These are phyloP conservation scores for Drosophila burlai DNA, from an alignment of 1,140 invertebrate species.

Conservation along the genomic window DNA sequence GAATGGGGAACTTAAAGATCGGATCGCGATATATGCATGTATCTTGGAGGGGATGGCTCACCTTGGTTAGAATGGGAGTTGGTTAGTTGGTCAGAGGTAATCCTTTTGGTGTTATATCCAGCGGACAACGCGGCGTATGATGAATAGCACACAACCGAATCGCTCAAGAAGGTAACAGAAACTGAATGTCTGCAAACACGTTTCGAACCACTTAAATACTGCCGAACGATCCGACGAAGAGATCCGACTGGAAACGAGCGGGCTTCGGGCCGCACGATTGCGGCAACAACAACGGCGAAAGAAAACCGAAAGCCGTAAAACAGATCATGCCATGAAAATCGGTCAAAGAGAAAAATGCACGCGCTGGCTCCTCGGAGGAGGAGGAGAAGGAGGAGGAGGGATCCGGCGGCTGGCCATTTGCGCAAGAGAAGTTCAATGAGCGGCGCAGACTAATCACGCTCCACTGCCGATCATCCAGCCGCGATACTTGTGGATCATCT, in stretches of 20 bases:
- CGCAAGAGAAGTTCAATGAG: constrained; percentile 80
- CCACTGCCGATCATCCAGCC: constrained; percentile 45
- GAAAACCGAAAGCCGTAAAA: constrained; percentile 82
- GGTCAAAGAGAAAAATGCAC: constrained; percentile 81
- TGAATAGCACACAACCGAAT: constrained; percentile 64
- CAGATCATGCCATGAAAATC: constrained; percentile 82
- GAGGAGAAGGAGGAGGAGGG: not conserved
- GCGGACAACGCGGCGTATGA: constrained; percentile 56
- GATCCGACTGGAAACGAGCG: constrained; percentile 14
- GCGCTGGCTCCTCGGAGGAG: constrained; percentile 49
- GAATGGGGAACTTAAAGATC: not conserved
- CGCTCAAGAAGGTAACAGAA: constrained; percentile 69
- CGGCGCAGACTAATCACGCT: constrained; percentile 67
- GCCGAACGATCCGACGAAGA: constrained; percentile 19
- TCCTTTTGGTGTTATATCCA: constrained; percentile 58
- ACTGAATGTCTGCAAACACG: constrained; percentile 79
- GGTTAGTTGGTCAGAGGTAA: constrained; percentile 44
- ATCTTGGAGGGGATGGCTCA: constrained; percentile 46
- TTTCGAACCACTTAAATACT: constrained; percentile 77
- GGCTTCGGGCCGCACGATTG: constrained; percentile 44
- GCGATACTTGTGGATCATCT: constrained; percentile 6
- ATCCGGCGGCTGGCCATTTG: constrained; percentile 50
- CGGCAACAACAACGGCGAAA: constrained; percentile 53
- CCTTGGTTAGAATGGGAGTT: constrained; percentile 51
- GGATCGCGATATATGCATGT: not conserved